Evolutionary conservation across 2,888 invertebrate species (phyloP).

Genomic region (Gisinianus flammeolus): DNA sequence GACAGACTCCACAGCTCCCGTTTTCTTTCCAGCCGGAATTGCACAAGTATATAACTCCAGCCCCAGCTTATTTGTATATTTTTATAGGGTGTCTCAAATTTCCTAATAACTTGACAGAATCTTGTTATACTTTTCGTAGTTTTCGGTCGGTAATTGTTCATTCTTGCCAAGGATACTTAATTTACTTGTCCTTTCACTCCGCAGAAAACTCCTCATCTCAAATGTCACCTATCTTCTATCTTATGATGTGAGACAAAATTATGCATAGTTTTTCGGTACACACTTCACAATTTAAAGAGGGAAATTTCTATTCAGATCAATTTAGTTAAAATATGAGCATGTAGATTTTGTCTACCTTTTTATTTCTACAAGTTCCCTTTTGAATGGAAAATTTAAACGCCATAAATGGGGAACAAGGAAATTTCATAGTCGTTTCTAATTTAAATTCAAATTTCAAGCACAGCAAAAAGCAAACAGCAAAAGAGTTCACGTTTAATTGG

Average conservation of each 20-base stretch:
- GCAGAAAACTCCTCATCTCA: background rate
- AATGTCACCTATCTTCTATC: too few relatives aligned
- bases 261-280: too few relatives aligned
- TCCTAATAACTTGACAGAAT: background rate
- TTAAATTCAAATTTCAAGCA: background rate
- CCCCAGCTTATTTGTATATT: background rate
- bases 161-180: constrained; percentile 13
- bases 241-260: too few relatives aligned
- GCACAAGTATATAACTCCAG: background rate
- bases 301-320: too few relatives aligned
- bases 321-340: too few relatives aligned
- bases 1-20: background rate
- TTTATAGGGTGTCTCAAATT: background rate
- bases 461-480: background rate
- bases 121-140: background rate
- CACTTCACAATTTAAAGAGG: too few relatives aligned
- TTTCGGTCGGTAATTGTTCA: too few relatives aligned
- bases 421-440: background rate
- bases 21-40: background rate
- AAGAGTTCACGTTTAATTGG: constrained; percentile 6
- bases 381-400: too few relatives aligned
- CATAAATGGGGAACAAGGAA: background rate
- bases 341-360: too few relatives aligned
- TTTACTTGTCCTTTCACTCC: background rate
- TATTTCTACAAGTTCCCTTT: too few relatives aligned